These are phyloP conservation scores for Brachycybe producta DNA, from an alignment of 2,888 invertebrate genomes.

Conservation along the genomic window DNA sequence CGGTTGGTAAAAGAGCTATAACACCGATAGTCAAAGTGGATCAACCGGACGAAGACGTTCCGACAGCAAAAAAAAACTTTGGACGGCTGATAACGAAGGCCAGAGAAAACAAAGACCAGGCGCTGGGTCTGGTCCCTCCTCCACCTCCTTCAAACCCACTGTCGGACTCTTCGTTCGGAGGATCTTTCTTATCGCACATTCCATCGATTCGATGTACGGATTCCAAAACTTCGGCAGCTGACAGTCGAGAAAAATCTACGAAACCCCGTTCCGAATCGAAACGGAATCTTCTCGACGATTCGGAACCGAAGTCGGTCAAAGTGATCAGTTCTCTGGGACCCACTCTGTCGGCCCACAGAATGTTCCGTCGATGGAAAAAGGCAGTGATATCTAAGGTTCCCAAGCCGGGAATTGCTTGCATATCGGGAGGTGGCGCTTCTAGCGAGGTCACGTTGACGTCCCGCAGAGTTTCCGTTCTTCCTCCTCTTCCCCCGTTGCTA, in stretches of 20 bases:
- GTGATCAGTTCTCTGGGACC: not conserved
- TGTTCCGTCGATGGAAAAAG: not conserved
- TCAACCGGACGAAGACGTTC: not conserved
- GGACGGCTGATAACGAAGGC: conserved; percentile 5
- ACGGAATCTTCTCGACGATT: not conserved
- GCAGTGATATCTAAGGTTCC: no score
- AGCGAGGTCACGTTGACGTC: no score
- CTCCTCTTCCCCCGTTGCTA: no score
- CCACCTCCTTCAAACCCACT: not conserved
- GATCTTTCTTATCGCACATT: not conserved
- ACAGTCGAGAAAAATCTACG: not conserved
- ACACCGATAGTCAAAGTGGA: not conserved
- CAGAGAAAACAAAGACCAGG: conserved; percentile 9
- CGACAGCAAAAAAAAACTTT: conserved; percentile 13
- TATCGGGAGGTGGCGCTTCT: no score
- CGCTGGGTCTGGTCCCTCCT: not conserved
- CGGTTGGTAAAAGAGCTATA: not conserved
- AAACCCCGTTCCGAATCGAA: not conserved
- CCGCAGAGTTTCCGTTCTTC: no score
- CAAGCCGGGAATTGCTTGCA: no score
- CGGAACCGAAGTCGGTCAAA: not conserved
- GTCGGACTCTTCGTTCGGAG: not conserved
- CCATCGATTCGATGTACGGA: not conserved
- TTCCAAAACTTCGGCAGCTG: not conserved
- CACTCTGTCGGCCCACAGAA: not conserved